Evolutionary conservation across 2,113 vertebrate genomes (phyloP).

Genomic region (Tachysurus fulvidraco): DNA sequence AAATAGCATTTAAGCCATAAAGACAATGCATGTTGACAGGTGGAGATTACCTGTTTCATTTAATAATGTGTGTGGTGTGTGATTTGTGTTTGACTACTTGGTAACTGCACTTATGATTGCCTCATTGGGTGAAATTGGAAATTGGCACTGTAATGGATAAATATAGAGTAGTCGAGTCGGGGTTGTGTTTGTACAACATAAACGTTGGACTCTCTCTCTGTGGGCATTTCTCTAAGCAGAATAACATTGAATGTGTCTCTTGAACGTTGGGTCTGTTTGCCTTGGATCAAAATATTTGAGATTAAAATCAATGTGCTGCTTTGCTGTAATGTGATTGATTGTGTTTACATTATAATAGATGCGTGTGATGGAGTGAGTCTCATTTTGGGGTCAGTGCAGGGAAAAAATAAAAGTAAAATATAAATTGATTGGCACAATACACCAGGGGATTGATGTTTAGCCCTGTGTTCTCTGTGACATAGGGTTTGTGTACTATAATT

Average conservation of each 20-base stretch:
- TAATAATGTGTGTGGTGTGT: conserved; percentile 37
- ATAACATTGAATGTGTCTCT: conserved; percentile 24
- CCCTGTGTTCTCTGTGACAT: neutral
- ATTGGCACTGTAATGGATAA: conserved; percentile 6
- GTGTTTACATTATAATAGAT: conserved; percentile 30
- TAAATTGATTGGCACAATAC: conserved; percentile 39
- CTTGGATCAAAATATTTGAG: conserved; percentile 25
- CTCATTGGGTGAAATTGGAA: conserved; percentile 7
- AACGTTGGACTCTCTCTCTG: neutral
- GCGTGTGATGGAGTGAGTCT: conserved; percentile 3
- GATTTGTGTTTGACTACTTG: conserved; percentile 35
- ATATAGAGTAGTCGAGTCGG: neutral
- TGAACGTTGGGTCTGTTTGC: conserved; percentile 5
- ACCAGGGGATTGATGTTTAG: conserved; percentile 2
- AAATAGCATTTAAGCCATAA: conserved; percentile 21
- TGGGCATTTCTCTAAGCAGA: conserved; percentile 2
- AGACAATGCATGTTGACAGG: conserved; percentile 23
- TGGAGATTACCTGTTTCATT: conserved; percentile 27
- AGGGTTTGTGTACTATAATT: neutral
- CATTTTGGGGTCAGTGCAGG: conserved; percentile 16
- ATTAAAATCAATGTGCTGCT: conserved; percentile 45
- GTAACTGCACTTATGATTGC: conserved; percentile 31
- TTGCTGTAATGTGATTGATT: conserved; percentile 44
- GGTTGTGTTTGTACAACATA: conserved; percentile 7
- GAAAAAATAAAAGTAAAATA: conserved; percentile 28